A percentile compares a stretch with the other conserved stretches of the same genome.
Evolutionary conservation across 2,888 invertebrate genomes (phyloP).

Genomic region (Melanophora roralis): DNA sequence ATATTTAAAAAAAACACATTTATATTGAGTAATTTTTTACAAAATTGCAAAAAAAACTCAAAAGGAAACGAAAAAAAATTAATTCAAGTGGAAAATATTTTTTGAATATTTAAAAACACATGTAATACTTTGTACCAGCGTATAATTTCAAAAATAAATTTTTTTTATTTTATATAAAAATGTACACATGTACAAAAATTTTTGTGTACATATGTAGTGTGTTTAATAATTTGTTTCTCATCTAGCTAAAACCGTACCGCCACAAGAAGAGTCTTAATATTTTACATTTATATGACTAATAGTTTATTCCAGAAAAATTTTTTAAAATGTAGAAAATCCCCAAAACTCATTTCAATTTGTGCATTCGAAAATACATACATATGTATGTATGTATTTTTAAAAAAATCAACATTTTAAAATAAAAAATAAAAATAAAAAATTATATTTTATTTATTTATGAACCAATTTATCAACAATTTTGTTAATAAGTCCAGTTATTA

Average conservation of each 20-base stretch:
- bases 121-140: too few relatives aligned
- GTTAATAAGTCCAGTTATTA: conserved; percentile 30
- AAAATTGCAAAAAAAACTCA: too few relatives aligned
- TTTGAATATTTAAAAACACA: too few relatives aligned
- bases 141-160: too few relatives aligned
- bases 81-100: conserved; percentile 6
- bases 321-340: not conserved
- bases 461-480: conserved; percentile 32
- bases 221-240: not conserved
- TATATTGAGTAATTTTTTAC: not conserved
- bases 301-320: conserved; percentile 42
- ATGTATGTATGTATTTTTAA: too few relatives aligned
- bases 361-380: too few relatives aligned
- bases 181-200: too few relatives aligned
- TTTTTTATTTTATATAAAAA: too few relatives aligned
- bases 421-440: not conserved
- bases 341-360: too few relatives aligned
- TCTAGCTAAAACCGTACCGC: too few relatives aligned
- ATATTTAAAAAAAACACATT: not conserved
- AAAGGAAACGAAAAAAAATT: not conserved
- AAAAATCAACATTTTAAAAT: not conserved
- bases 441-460: conserved; percentile 9
- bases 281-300: conserved; percentile 52
- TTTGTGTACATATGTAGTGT: too few relatives aligned
- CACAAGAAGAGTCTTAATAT: conserved; percentile 29